Percentiles rank a stretch among this genome's conserved stretches.
Evolutionary conservation across 2,797 vertebrate genomes (phyloP).

Genomic region (Avahi laniger): DNA sequence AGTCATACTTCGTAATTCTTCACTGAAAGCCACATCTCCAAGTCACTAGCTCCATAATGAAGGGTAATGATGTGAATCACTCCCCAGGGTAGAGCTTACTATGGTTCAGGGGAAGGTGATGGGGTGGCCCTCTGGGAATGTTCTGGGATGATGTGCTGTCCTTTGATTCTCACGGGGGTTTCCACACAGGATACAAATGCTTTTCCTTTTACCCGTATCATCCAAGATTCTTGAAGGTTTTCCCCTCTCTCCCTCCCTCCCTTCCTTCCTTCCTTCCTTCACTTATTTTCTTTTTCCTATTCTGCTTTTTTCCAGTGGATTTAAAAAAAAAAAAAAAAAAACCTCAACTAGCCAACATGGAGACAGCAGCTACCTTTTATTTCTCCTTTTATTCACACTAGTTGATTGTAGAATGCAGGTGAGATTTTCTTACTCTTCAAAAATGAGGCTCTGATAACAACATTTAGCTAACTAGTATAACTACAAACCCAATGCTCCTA

Average conservation of each 20-base stretch:
- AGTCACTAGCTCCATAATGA: constrained; percentile 63
- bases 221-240: background rate
- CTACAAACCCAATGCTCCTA: background rate
- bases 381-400: background rate
- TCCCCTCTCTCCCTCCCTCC: background rate
- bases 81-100: constrained; percentile 46
- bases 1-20: constrained; percentile 12
- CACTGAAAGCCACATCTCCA: background rate
- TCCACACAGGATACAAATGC: background rate
- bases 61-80: constrained; percentile 21
- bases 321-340: background rate
- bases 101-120: constrained; percentile 48
- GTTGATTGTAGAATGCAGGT: background rate
- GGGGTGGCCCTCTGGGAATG: constrained; percentile 21
- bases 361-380: background rate
- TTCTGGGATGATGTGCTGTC: background rate
- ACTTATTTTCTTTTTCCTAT: constrained; percentile 19
- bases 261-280: background rate
- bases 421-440: background rate
- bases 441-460: background rate
- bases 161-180: background rate
- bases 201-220: background rate
- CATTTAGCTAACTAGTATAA: background rate
- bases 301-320: background rate
- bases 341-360: background rate